A percentile compares a stretch with the other conserved stretches of the same genome.
Conservation (phyloP, 2,113 vertebrate genomes). For the Prunella himalayana region DNA sequence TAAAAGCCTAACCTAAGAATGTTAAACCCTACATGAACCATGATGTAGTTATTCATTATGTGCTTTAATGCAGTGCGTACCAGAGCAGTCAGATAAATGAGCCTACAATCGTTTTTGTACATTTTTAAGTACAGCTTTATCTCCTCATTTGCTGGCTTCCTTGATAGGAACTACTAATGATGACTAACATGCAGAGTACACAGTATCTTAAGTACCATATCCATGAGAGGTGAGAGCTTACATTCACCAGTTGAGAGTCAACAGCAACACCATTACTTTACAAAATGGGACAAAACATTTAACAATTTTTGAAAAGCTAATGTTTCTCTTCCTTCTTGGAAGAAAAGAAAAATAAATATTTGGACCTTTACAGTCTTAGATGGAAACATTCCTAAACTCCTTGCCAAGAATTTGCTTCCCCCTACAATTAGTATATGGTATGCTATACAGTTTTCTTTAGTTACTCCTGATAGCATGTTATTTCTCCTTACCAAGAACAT, state of each 20-base stretch:
- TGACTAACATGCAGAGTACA: not conserved
- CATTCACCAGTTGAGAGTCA: constrained; percentile 14
- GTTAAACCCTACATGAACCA: constrained; percentile 60
- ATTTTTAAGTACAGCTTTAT: constrained; percentile 42
- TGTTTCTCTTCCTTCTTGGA: not conserved
- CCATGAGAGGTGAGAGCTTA: not conserved
- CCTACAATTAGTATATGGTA: constrained; percentile 61
- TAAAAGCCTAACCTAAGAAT: constrained; percentile 52
- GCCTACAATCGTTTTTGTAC: constrained; percentile 7
- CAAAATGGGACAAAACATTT: not conserved
- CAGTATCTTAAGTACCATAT: not conserved
- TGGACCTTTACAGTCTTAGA: not conserved
- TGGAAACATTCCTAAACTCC: constrained; percentile 35
- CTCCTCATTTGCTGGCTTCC: constrained; percentile 48
- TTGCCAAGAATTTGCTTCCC: constrained; percentile 53
- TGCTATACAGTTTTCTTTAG: constrained; percentile 61
- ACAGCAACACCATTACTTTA: not conserved
- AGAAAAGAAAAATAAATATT: not conserved
- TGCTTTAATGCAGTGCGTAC: not conserved
- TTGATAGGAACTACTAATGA: constrained; percentile 35
- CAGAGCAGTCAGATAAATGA: constrained; percentile 22
- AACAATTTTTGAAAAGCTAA: not conserved
- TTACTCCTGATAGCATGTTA: constrained; percentile 63
- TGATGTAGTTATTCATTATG: constrained; percentile 32
- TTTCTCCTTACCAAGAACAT: constrained; percentile 63